Evolutionary conservation across 2,113 vertebrate species (phyloP), one percentile per base, ranked within the genome.

Genomic region (Rhodinocichla rosea): DNA sequence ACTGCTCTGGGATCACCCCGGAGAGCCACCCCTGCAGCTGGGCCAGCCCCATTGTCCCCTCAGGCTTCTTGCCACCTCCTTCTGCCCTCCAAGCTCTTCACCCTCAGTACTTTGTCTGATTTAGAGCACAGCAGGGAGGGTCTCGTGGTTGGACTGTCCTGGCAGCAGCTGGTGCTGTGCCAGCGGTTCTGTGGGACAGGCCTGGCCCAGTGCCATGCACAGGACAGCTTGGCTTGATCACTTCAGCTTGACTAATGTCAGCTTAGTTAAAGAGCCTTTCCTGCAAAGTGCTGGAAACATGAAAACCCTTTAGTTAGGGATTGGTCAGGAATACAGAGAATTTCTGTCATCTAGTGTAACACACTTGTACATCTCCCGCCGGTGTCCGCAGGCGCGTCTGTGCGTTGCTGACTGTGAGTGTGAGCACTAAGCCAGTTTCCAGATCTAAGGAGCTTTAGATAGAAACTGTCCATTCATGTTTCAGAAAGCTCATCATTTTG

Each of bases 371-470:
- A 19, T 96, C 95, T 93, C 28, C 77, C 3, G 4, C 27, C 8
- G 15, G 56, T 0, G 3, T 22, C 74, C 4, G n/a, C 1, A 35
- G 9, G 60, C 30, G 0, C 2, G 2, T 19, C 35, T 1, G 12
- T 7, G 53, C 11, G 0, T 20, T 52, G 74, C 92, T 35, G 30
- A 33, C 56, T 47, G 50, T 0, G 2, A 69, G 87, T 2, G 42
- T 27, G 90, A 49, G 81, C 14, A 14, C 89, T 91, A 52, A 94
- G 95, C 89, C 63, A 32, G 92, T 52, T 74, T 63, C 85, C 92
- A 76, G 42, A 73, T 69, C 83, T 90, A 83, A 96, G 95, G 27
- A 92, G 92, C 92, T 95, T 95, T 93, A 86, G 87, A 64, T n/a
- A 65, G 94, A 94, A 96, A 82, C 74, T 80, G 87, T 92, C 95